Evolutionary conservation across 2,113 vertebrate species (phyloP).

Genomic region (Emberiza fucata): DNA sequence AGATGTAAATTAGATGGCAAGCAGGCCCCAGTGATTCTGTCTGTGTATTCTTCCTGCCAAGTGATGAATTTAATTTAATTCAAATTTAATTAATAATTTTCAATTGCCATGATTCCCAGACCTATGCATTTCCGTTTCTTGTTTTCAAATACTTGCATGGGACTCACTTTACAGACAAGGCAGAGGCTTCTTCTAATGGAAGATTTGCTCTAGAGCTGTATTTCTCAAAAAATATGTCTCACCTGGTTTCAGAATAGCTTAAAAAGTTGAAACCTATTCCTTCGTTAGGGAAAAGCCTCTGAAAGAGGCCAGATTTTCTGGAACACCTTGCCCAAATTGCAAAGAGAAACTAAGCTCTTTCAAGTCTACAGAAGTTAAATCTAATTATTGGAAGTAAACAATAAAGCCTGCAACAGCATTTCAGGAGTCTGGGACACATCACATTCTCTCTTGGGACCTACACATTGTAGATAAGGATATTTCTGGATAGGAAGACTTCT

Average conservation of each 20-base stretch:
- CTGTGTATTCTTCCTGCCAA: not conserved
- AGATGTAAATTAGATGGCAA: slow-evolving; percentile 4
- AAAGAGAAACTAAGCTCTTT: not conserved
- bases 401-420: not conserved
- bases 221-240: not conserved
- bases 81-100: not conserved
- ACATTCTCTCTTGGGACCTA: not conserved
- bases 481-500: not conserved
- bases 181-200: not conserved
- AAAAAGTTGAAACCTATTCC: not conserved
- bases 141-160: not conserved
- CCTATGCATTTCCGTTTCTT: not conserved
- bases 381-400: not conserved
- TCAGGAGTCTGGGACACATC: not conserved
- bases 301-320: not conserved
- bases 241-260: not conserved
- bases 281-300: not conserved
- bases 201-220: not conserved
- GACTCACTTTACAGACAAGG: not conserved
- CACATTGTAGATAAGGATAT: not conserved
- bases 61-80: not conserved
- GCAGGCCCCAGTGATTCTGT: not conserved
- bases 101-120: not conserved
- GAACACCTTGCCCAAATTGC: not conserved
- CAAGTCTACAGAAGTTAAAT: not conserved